Evolutionary conservation across 2,797 vertebrate species (phyloP).

Genomic region (Psittacula echo): DNA sequence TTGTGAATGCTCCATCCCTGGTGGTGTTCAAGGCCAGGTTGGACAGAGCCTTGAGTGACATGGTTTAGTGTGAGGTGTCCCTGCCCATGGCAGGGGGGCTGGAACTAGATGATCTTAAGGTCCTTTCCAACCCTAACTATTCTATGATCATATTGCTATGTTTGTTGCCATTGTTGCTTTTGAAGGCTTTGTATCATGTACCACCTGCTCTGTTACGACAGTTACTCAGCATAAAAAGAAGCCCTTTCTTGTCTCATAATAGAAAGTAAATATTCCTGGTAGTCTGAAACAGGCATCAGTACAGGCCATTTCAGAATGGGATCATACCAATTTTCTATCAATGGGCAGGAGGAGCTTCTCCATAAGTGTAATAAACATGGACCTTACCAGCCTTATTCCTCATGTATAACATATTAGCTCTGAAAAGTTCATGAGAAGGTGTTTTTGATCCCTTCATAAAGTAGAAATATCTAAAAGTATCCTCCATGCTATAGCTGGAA

Average conservation of each 20-base stretch:
- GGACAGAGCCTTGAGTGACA: no score
- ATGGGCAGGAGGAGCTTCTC: neutral
- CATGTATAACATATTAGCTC: neutral
- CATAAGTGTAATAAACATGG: neutral
- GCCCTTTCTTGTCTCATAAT: neutral
- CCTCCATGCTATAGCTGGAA: neutral
- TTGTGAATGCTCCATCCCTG: no score
- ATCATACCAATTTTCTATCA: neutral
- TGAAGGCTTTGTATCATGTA: neutral
- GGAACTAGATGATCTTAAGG: neutral
- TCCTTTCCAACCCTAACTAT: neutral
- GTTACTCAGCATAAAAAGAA: neutral
- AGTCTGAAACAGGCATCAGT: rapidly evolving
- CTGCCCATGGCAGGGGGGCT: neutral
- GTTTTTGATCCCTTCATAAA: neutral
- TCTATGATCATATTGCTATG: neutral
- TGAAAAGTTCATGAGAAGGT: neutral
- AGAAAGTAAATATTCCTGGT: neutral
- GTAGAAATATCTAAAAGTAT: neutral
- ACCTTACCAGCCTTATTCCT: neutral
- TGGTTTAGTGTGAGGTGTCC: no score
- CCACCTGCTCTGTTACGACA: neutral
- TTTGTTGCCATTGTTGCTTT: neutral
- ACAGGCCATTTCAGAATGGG: neutral
- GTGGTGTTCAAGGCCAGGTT: no score